Evolutionary conservation across 2,113 vertebrate genomes (phyloP), one percentile per base, ranked within the genome.

Genomic region (Caranx ignobilis): DNA sequence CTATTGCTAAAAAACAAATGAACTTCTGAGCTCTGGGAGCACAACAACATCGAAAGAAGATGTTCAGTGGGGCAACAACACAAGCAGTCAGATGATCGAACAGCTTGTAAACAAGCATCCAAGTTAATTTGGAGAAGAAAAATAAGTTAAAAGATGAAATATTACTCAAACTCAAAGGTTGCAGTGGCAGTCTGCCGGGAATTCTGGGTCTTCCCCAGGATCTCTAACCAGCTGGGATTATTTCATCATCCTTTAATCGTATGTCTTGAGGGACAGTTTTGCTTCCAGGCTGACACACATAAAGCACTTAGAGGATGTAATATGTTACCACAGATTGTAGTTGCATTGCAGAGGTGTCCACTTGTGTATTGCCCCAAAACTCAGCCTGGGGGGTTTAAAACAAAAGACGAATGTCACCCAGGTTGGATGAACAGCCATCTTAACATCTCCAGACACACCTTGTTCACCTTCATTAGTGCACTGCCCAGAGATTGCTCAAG

Each of bases 11-110:
- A 41, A 32, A 48, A 35, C 18, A 19, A 32, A 8, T 63, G 31
- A n/a, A 45, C 67, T 66, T 21, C 34, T 59, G 70, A 41, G 61
- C 48, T 68, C 60, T 66, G 18, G 35, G 47, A 63, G 54, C 7
- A 41, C 12, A 31, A 57, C 31, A 71, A 32, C 52, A 71, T 54
- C 2, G 55, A 15, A 34, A 16, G 45, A 57, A 60, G 3, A 57
- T 13, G 1, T 52, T 9, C n/a, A 56, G 13, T 0, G 3, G 39
- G 54, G 15, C 34, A 43, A 70, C 9, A 52, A 57, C 57, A 55
- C 19, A 9, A 34, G 39, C 4, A 50, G 43, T 21, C 32, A 34
- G 4, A 41, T 31, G 21, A 67, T 50, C 63, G 48, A 57, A 69
- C 55, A 54, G 16, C n/a, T n/a, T 32, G 16, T 59, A 75, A 67